Conservation (phyloP, 2,888 invertebrate species). For the Metacarcinus magister region DNA sequence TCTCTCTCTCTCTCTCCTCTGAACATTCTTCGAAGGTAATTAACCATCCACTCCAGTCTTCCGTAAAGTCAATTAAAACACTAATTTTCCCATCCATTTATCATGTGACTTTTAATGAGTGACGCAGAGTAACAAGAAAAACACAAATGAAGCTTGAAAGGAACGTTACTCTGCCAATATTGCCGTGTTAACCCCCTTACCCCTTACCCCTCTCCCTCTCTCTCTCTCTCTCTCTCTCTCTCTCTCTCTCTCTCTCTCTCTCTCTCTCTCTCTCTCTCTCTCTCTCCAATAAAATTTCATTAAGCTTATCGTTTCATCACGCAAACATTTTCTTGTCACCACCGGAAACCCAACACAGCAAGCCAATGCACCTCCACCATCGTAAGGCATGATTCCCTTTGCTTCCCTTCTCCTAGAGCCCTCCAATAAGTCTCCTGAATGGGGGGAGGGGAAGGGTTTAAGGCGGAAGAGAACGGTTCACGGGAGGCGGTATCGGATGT, state of each 20-base stretch:
- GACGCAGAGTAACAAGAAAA: neutral
- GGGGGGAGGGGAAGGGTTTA: too few species aligned
- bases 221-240: neutral
- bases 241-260: neutral
- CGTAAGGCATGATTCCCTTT: neutral
- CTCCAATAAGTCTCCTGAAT: too few species aligned
- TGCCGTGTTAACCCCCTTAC: neutral
- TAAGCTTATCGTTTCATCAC: neutral
- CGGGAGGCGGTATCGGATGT: too few species aligned
- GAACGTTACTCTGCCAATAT: neutral
- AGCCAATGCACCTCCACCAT: neutral
- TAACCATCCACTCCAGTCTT: neutral
- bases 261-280: slow-evolving; percentile 13
- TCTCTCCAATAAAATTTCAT: neutral
- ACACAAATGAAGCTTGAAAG: neutral
- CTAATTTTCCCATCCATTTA: neutral
- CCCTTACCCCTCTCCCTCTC: neutral
- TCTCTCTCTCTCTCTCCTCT: slow-evolving; percentile 41
- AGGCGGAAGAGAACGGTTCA: too few species aligned
- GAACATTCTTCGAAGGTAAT: neutral
- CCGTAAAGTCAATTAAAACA: slow-evolving; percentile 16
- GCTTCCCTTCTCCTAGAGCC: neutral
- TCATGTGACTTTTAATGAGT: neutral
- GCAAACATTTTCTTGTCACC: neutral
- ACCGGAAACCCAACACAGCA: neutral